Evolutionary conservation across 1,140 invertebrate genomes (phyloP).

Genomic region (Fopius arisanus): DNA sequence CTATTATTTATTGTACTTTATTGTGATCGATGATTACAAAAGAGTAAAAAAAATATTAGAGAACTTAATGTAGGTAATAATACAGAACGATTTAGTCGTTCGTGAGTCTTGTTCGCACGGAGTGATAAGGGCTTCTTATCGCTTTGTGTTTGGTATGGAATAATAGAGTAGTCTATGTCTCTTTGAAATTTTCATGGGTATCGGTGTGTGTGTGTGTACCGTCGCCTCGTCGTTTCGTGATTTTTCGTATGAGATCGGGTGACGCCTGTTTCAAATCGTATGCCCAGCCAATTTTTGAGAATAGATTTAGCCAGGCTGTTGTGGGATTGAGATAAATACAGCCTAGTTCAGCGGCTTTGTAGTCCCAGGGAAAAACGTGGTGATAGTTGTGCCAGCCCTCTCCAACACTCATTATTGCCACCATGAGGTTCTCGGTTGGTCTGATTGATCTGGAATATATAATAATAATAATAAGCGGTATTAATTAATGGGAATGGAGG

Average conservation of each 20-base stretch:
- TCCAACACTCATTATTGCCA: constrained; percentile 40
- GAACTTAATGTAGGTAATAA: no score
- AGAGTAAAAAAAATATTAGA: no score
- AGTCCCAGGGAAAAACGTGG: constrained; percentile 85
- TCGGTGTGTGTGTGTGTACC: constrained; percentile 15
- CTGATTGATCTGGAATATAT: constrained; percentile 37
- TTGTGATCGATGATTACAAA: no score
- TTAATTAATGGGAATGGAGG: not conserved
- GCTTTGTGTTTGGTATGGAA: no score
- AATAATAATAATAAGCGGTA: not conserved
- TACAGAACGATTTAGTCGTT: no score
- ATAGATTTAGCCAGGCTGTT: constrained; percentile 73
- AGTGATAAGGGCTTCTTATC: no score
- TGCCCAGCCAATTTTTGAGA: constrained; percentile 78
- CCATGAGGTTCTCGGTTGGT: constrained; percentile 67
- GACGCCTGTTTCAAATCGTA: constrained; percentile 78
- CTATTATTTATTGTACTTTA: no score
- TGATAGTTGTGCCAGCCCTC: constrained; percentile 89
- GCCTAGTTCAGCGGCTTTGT: constrained; percentile 76
- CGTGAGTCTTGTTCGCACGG: no score
- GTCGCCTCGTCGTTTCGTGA: constrained; percentile 65
- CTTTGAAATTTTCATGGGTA: no score
- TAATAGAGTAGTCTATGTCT: no score
- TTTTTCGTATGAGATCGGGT: constrained; percentile 63
- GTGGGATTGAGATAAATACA: constrained; percentile 67